Base-by-base conservation (phyloP, 2,888 invertebrate species). In the Leptarthrus brevirostris region DNA sequence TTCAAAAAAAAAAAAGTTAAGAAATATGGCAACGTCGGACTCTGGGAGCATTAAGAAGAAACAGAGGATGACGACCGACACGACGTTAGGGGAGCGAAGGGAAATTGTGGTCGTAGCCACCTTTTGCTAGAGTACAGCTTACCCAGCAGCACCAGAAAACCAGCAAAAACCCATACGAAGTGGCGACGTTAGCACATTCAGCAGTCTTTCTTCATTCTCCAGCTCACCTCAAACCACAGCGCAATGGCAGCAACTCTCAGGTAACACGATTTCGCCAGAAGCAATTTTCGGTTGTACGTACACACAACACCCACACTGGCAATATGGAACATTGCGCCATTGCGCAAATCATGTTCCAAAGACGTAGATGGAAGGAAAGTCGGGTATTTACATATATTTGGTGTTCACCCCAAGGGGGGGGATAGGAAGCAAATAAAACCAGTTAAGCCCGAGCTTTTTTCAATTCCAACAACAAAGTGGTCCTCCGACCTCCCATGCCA, bases 301-400 rank as follows among this genome's bases (percentile, higher is more conserved):
- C 26, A 58, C 20, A 6, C 8, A 12, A 58, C 58, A 36, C 36
- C 58, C 58, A 34, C 58, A 58, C 58, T 18, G 58, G 58, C 36
- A 58, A 58, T 36, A 36, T 58, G 58, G 58, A 58, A 58, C 58
- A 58, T 58, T 58, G 58, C 58, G 58, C 58, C 58, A 58, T 58
- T 58, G 58, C 58, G 58, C 58, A 58, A 58, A 58, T 58, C 58
- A 36, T 58, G 3, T 58, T 58, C 58, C 58, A 58, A 58, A 58
- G 58, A 34, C 58, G 58, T 40, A n/a, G 40, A 12, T 40, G 40
- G 40, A n/a, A 8, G 12, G 40, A 40, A 40, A 40, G 40, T 40
- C 10, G 40, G 40, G 40, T 40, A 40, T 40, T 12, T 12, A 30
- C 8, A 30, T 30, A 30, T 40, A 40, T 40, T 8, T 40, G 40